These are phyloP conservation scores for Drosophila greeni DNA, from an alignment of 2,888 invertebrate genomes.

Conservation along the genomic window DNA sequence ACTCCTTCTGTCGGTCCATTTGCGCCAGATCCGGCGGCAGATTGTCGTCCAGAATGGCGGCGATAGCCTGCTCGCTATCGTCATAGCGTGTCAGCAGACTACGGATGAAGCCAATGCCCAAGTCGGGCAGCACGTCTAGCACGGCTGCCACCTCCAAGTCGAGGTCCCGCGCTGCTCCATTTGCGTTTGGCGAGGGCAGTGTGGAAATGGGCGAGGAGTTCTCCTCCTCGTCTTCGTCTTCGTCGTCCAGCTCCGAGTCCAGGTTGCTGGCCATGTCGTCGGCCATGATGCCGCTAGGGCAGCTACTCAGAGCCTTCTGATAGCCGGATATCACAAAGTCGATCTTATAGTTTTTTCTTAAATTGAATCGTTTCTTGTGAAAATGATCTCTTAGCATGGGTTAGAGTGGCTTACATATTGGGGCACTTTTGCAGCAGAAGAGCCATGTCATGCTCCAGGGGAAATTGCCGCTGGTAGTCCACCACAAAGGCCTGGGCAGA, in stretches of 20 bases:
- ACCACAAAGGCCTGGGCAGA: conserved; percentile 82
- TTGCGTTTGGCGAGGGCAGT: conserved; percentile 26
- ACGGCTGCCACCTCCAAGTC: conserved; percentile 79
- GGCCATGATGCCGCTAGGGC: conserved; percentile 47
- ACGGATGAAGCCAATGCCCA: conserved; percentile 87
- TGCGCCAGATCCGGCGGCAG: conserved; percentile 77
- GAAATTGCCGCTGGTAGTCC: conserved; percentile 85
- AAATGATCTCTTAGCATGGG: background rate
- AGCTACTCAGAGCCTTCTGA: conserved; percentile 53
- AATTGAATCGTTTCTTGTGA: background rate
- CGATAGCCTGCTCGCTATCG: conserved; percentile 87
- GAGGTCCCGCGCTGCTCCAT: conserved; percentile 66
- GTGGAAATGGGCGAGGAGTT: conserved; percentile 18
- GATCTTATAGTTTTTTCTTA: conserved; percentile 59
- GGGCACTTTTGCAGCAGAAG: conserved; percentile 82
- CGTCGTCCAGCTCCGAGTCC: conserved; percentile 42
- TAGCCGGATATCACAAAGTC: conserved; percentile 58
- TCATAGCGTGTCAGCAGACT: conserved; percentile 88
- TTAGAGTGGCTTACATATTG: conserved; percentile 82
- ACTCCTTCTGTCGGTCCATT: conserved; percentile 81
- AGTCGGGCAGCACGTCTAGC: conserved; percentile 85
- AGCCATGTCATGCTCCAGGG: conserved; percentile 84
- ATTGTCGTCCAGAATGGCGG: conserved; percentile 87
- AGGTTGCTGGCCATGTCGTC: conserved; percentile 37
- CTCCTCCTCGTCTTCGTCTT: conserved; percentile 29